Evolutionary conservation across 1,140 invertebrate genomes (phyloP).

Genomic region (Brachionus asplanchnoidis): DNA sequence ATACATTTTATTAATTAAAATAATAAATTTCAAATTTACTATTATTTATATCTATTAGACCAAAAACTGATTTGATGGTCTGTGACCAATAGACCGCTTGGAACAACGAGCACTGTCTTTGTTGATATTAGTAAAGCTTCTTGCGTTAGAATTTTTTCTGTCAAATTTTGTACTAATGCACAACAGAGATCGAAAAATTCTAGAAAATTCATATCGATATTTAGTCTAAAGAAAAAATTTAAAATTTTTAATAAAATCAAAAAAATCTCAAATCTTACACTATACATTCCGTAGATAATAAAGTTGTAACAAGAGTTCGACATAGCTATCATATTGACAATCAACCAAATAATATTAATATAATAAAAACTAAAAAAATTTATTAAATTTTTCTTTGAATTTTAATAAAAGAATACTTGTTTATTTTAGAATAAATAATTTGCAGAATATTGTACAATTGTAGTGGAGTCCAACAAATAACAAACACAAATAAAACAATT

Average conservation of each 20-base stretch:
- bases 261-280: constrained; percentile 62
- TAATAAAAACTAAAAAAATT: constrained; percentile 48
- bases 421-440: not conserved
- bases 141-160: not conserved
- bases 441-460: constrained; percentile 50
- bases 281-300: constrained; percentile 77
- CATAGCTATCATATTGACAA: constrained; percentile 78
- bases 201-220: not conserved
- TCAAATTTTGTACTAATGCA: not conserved
- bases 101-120: not conserved
- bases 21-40: not conserved
- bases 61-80: not conserved
- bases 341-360: constrained; percentile 61
- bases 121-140: not conserved
- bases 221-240: not conserved
- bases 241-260: not conserved
- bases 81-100: not conserved
- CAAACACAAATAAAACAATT: constrained; percentile 57
- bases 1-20: no score
- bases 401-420: not conserved
- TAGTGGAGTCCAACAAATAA: constrained; percentile 58
- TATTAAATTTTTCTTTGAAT: not conserved
- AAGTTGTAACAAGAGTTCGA: constrained; percentile 79
- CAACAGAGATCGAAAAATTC: not conserved
- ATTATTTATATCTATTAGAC: not conserved